Evolutionary conservation across 2,888 invertebrate species (phyloP).

Genomic region (Augiades crinisus): DNA sequence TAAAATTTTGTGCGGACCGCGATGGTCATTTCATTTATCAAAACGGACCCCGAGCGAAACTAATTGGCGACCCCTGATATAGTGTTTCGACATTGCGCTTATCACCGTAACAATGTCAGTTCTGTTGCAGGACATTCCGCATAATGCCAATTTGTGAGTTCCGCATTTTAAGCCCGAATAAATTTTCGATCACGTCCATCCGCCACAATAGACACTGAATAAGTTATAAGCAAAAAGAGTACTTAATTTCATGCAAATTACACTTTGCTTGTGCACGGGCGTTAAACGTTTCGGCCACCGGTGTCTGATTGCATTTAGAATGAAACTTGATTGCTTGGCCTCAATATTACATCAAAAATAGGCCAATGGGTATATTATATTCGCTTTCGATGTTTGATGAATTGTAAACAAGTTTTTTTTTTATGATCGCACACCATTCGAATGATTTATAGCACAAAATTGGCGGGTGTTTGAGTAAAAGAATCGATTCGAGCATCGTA

Average conservation of each 20-base stretch:
- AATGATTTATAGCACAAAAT: slow-evolving; percentile 51
- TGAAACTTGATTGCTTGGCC: slow-evolving; percentile 38
- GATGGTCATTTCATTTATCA: too few relatives aligned
- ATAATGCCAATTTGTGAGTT: not conserved
- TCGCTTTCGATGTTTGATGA: slow-evolving; percentile 49
- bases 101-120: not conserved
- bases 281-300: slow-evolving; percentile 23
- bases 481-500: slow-evolving; percentile 10
- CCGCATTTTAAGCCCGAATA: not conserved
- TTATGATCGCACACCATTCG: slow-evolving; percentile 35
- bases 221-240: slow-evolving; percentile 28
- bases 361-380: slow-evolving; percentile 56
- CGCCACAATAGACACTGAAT: slow-evolving; percentile 10
- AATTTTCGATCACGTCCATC: slow-evolving; percentile 3
- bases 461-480: slow-evolving; percentile 26
- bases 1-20: too few relatives aligned
- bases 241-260: slow-evolving; percentile 47
- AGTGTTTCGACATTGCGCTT: too few relatives aligned
- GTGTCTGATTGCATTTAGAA: slow-evolving; percentile 21
- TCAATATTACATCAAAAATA: slow-evolving; percentile 40
- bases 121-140: not conserved
- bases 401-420: slow-evolving; percentile 56
- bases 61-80: too few relatives aligned
- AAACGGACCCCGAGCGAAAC: too few relatives aligned
- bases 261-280: slow-evolving; percentile 11